Base-by-base conservation (phyloP, 2,113 vertebrate genomes). In the Xenopus laevis region DNA sequence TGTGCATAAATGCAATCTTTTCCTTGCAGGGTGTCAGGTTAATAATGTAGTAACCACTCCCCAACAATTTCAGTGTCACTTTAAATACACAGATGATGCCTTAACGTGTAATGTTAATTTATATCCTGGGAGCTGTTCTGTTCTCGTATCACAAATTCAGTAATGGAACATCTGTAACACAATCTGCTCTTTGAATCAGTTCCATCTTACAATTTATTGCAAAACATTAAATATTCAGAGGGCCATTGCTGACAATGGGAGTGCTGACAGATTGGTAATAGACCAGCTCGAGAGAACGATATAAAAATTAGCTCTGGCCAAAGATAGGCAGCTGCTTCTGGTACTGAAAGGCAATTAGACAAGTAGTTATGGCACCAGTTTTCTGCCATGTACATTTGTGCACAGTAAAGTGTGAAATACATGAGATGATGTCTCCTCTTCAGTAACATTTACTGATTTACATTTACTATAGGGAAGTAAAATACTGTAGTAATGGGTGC, bases 81-180 rank as follows among this genome's bases (percentile, higher is more conserved):
- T 65, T 30, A 65, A 50, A 21, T 46, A 44, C 18, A 15, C 40
- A 67, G 46, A 18, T 50, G 18, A 67, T 23, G 65, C 44, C 45
- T 50, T 65, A 65, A 45, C n/a, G n/a, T 45, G n/a, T 16, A 45
- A 17, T 45, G 20, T 50, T 23, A 67, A 67, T 67, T 46, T 46
- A 45, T 65, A 47, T 18, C 45, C 18, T 67, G 45, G 45, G 40
- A 67, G 65, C 45, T 67, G 65, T 50, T 13, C 11, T 9, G 68
- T 70, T 50, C 18, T 70, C 53, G 10, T 45, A 20, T 70, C 47
- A 44, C 68, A 45, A 55, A 16, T 55, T 30, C 30, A 44, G 47
- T 44, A 55, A 70, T 70, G 68, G 52, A 59, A 70, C 68, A 70
- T 57, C 68, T 70, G 68, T 21, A 59, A 58, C 33, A n/a, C 67